Conservation (phyloP, 2,888 invertebrate species). For the Phengaris alcon region DNA sequence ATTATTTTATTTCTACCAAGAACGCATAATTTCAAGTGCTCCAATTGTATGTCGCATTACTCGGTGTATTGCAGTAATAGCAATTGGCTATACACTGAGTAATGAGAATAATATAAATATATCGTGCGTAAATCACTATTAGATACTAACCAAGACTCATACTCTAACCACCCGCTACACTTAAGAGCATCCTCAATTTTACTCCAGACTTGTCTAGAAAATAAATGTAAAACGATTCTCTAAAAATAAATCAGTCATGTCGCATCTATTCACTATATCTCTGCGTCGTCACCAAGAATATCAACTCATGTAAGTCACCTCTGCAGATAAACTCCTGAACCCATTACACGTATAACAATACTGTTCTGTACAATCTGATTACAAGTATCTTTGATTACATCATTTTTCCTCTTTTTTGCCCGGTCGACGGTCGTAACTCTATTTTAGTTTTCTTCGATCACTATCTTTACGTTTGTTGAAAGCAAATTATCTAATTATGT, state of each 20-base stretch:
- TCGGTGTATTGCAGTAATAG: too few species aligned
- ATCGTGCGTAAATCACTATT: too few species aligned
- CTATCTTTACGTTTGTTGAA: slow-evolving; percentile 22
- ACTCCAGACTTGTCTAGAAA: too few species aligned
- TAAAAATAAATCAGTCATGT: slow-evolving; percentile 3
- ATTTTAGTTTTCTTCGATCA: slow-evolving; percentile 21
- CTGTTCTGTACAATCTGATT: slow-evolving; percentile 41
- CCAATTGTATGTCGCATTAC: too few species aligned
- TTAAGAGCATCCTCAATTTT: too few species aligned
- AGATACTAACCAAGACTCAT: too few species aligned
- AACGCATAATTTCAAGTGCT: too few species aligned
- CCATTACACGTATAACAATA: slow-evolving; percentile 48
- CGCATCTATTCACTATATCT: slow-evolving; percentile 17
- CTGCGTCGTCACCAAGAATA: slow-evolving; percentile 31
- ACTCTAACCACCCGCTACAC: too few species aligned
- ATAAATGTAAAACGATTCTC: too few species aligned
- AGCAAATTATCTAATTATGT: slow-evolving; percentile 12
- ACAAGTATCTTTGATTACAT: slow-evolving; percentile 43
- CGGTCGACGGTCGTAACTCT: slow-evolving; percentile 5
- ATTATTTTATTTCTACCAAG: too few species aligned
- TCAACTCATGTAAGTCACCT: slow-evolving; percentile 48
- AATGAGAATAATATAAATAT: too few species aligned
- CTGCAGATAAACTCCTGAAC: slow-evolving; percentile 50
- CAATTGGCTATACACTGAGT: too few species aligned
- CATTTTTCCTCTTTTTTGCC: slow-evolving; percentile 29